Evolutionary conservation across 2,113 vertebrate species (phyloP), one percentile per base, ranked within the genome.

Genomic region (Neomonachus schauinslandi): DNA sequence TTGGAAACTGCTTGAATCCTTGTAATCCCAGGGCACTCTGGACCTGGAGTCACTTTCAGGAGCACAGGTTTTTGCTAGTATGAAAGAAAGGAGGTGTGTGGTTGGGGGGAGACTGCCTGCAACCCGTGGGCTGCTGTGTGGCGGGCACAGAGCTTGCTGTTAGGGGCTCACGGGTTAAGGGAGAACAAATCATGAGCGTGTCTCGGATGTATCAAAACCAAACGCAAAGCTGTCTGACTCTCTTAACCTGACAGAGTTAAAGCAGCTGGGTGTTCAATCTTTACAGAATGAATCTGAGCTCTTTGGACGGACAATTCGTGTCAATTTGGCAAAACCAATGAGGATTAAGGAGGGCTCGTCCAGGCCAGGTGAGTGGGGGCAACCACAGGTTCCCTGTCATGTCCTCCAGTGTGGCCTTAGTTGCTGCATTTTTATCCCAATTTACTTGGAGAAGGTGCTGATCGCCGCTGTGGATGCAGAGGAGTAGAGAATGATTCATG

Each of bases 261-360:
- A 95, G 26, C 69, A 96, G 10, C 51, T 92, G 67, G 49, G 80
- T 96, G 93, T 89, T 77, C 1, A 28, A n/a, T 67, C 92, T 94
- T 61, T 95, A 82, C 96, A 99, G 99, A 99, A 99, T 1, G 99
- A 99, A 95, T 99, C 99, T 0, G 99, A 99, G 98, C 99, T 99
- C 89, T 99, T 99, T 36, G 99, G 99, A 82, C 99, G 99, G 94
- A 99, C 99, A 0, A 99, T 99, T 97, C 99, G 99, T 0, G 99
- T 99, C 92, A 99, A 99, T 98, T 99, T 99, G 33, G 99, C 99
- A 96, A 99, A 99, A 74, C 99, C 99, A 9, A 99, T 99, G 99
- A 98, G 99, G 97, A 99, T 99, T 98, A 99, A 99, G 94, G 99
- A 99, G 94, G 99, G 99, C 13, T 99, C 99, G 0, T 99, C 99